Conservation (phyloP, 2,888 invertebrate genomes). For the Ennomos erosarius region DNA sequence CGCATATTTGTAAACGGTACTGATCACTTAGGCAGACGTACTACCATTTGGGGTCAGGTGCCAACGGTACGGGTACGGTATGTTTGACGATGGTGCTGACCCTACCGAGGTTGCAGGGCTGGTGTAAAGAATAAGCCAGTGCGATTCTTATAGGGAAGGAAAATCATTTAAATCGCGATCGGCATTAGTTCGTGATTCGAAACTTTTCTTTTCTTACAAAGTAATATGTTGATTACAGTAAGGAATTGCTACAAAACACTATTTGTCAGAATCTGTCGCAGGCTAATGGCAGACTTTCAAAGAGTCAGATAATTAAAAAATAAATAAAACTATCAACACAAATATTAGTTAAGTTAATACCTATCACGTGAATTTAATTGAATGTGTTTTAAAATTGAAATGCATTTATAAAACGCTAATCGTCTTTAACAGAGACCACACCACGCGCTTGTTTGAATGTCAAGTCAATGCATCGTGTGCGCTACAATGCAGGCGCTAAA, state of each 20-base stretch:
- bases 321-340: too few relatives aligned
- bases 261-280: too few relatives aligned
- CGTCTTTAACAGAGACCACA: conserved; percentile 7
- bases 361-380: too few relatives aligned
- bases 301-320: too few relatives aligned
- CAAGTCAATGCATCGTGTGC: conserved; percentile 33
- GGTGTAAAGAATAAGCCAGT: conserved; percentile 37
- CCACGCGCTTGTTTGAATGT: conserved; percentile 18
- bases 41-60: conserved; percentile 77
- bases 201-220: too few relatives aligned
- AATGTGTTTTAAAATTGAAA: too few relatives aligned
- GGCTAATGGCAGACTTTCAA: too few relatives aligned
- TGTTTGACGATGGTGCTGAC: conserved; percentile 77
- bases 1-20: conserved; percentile 76
- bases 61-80: conserved; percentile 83
- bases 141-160: neutral
- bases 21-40: conserved; percentile 77
- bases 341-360: too few relatives aligned
- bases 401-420: conserved; percentile 8
- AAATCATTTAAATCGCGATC: too few relatives aligned
- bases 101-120: conserved; percentile 51
- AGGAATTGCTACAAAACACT: too few relatives aligned
- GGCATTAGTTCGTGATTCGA: too few relatives aligned
- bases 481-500: conserved; percentile 32
- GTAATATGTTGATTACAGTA: too few relatives aligned